These are phyloP conservation scores for Cheiracanthium punctorium DNA, from an alignment of 2,888 invertebrate species.

Conservation along the genomic window DNA sequence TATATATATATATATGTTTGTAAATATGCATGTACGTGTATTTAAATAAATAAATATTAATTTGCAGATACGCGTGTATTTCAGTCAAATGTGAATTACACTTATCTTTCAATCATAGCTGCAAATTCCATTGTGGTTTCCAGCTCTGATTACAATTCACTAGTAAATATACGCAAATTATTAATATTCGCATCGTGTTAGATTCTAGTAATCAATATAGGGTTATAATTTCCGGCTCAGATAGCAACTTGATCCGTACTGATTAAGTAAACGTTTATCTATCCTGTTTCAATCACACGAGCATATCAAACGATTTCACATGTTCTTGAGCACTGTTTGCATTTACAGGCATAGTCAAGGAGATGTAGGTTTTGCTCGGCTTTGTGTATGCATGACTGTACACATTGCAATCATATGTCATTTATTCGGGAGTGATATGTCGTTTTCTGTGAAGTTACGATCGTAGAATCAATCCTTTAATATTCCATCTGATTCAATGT, in stretches of 20 bases:
- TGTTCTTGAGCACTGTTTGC: conserved; percentile 3
- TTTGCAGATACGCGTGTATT: no score
- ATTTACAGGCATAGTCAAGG: neutral
- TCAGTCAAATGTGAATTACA: no score
- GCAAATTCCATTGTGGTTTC: no score
- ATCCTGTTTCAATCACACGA: conserved; percentile 10
- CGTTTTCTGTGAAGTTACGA: no score
- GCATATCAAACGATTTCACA: conserved; percentile 1
- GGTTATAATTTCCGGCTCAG: neutral
- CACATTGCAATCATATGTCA: neutral
- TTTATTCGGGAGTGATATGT: neutral
- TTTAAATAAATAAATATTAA: no score
- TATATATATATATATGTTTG: neutral
- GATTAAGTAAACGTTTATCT: conserved; percentile 15
- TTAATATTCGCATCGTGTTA: neutral
- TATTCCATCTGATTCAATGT: no score
- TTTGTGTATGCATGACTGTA: neutral
- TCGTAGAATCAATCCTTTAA: no score
- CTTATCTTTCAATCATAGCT: no score
- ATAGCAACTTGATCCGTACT: neutral
- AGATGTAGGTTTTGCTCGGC: neutral
- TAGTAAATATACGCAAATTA: neutral
- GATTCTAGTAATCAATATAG: neutral
- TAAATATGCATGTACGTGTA: neutral
- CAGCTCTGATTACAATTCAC: no score